Evolutionary conservation across 2,888 invertebrate genomes (phyloP).

Genomic region (Acrobasis repandana): DNA sequence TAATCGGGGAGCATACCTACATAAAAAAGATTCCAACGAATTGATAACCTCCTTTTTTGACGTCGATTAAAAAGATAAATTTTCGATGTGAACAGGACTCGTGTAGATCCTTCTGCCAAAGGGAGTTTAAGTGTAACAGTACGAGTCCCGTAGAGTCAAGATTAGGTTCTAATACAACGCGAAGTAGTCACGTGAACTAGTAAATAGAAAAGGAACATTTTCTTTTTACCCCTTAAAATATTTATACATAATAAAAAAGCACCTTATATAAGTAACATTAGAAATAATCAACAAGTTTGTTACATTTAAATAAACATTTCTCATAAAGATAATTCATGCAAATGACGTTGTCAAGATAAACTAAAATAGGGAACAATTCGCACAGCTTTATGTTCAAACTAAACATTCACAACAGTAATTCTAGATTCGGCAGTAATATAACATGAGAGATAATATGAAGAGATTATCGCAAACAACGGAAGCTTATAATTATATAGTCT

Average conservation of each 20-base stretch:
- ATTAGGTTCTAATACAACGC: too few relatives aligned
- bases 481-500: conserved; percentile 32
- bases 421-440: conserved; percentile 30
- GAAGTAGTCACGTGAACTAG: too few relatives aligned
- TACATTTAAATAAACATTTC: conserved; percentile 32
- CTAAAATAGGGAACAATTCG: conserved; percentile 10
- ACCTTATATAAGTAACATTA: not conserved
- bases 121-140: too few relatives aligned
- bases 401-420: conserved; percentile 34
- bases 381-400: conserved; percentile 13
- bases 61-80: too few relatives aligned
- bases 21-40: too few relatives aligned
- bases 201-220: too few relatives aligned
- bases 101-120: too few relatives aligned
- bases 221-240: too few relatives aligned
- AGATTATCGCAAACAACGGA: conserved; percentile 41
- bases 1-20: too few relatives aligned
- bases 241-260: not conserved
- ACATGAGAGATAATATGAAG: conserved; percentile 35
- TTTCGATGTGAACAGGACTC: too few relatives aligned
- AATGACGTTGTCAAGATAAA: conserved; percentile 1
- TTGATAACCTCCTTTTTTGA: too few relatives aligned
- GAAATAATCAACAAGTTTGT: conserved; percentile 19
- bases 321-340: conserved; percentile 22
- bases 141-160: too few relatives aligned